Percentiles rank a stretch among this genome's conserved stretches.
Conservation (phyloP, 92 coral and sea anemone species). For the Umimayanthus chanpuru region DNA sequence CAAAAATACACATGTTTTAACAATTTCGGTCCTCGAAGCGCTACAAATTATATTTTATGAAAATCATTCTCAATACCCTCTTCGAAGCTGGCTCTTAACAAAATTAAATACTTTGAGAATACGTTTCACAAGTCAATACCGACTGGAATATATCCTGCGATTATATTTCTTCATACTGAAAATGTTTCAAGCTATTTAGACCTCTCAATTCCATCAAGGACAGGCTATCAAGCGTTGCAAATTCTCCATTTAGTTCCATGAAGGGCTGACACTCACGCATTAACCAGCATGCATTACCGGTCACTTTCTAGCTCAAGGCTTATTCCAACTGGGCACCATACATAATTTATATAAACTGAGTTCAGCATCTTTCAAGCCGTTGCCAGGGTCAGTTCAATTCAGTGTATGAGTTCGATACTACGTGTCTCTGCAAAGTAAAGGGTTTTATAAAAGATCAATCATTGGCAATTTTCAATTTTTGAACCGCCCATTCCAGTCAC, state of each 20-base stretch:
- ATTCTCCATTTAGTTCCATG: background rate
- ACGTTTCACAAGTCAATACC: background rate
- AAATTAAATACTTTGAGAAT: background rate
- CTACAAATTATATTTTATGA: background rate
- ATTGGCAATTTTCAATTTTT: background rate
- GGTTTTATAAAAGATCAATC: too few relatives aligned
- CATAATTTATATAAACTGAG: background rate
- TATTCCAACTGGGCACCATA: background rate
- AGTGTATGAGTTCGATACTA: background rate
- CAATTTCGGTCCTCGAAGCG: background rate
- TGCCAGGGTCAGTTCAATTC: background rate
- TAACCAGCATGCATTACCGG: background rate
- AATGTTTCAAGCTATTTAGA: background rate
- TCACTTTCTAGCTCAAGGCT: background rate
- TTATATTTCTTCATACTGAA: background rate
- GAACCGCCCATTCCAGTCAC: too few relatives aligned
- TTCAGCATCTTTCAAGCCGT: background rate
- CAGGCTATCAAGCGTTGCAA: background rate
- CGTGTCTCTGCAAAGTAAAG: background rate
- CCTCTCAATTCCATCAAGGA: background rate
- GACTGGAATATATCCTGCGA: background rate
- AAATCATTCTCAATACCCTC: background rate
- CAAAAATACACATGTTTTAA: background rate
- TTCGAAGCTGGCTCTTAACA: background rate
- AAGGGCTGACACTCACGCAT: background rate